phyloP scores from a whole-genome alignment of 2,888 invertebrate genomes.

The Andrena hattorfiana region DNA sequence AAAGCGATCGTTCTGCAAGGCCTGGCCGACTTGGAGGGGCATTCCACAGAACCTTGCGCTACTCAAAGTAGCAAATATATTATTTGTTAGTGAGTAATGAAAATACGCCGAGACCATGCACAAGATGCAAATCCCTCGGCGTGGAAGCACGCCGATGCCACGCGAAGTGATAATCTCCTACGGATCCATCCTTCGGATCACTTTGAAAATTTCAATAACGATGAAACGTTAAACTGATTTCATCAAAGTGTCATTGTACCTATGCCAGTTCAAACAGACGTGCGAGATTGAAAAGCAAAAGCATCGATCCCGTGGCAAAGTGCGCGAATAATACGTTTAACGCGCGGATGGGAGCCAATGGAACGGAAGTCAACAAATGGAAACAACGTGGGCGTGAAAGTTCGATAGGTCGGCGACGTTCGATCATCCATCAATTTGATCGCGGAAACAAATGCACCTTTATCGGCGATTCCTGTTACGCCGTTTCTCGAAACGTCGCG shows the following conservation, averaged over 20 bases:
- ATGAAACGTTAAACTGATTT: not conserved
- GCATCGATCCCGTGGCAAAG: slow-evolving; percentile 20
- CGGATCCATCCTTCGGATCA: too few species aligned
- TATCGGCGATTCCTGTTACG: slow-evolving; percentile 64
- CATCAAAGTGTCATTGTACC: not conserved
- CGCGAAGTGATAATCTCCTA: too few species aligned
- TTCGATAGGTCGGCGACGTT: slow-evolving; percentile 29
- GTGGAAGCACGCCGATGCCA: too few species aligned
- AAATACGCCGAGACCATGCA: too few species aligned
- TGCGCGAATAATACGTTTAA: slow-evolving; percentile 23
- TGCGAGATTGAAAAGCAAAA: slow-evolving; percentile 5
- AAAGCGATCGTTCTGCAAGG: too few species aligned
- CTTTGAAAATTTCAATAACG: too few species aligned
- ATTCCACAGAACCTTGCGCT: too few species aligned
- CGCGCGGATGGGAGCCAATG: slow-evolving; percentile 17
- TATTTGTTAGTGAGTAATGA: too few species aligned
- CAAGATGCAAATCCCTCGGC: too few species aligned
- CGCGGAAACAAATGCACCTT: slow-evolving; percentile 65
- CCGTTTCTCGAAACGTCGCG: slow-evolving; percentile 41
- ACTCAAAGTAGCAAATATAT: too few species aligned
- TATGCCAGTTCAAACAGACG: not conserved
- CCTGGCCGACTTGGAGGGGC: too few species aligned
- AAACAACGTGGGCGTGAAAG: slow-evolving; percentile 50
- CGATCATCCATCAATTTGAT: slow-evolving; percentile 65
- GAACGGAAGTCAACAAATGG: slow-evolving; percentile 46